Evolutionary conservation across 2,888 invertebrate species (phyloP), one percentile per base, ranked within the genome.

Genomic region (Drosophila anomalata): DNA sequence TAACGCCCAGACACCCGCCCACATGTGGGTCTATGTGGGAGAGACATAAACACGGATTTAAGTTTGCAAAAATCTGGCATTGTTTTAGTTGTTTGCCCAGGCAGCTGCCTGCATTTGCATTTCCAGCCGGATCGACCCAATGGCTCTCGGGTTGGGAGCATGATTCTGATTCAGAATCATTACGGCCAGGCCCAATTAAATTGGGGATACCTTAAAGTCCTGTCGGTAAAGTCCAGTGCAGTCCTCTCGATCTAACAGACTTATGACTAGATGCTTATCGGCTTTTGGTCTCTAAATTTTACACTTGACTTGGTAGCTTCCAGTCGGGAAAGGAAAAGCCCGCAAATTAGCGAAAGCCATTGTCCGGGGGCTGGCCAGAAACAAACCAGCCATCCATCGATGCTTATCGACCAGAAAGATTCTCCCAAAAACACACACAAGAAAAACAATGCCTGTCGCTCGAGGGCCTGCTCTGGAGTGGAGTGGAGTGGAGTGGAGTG

Each of bases 21-120:
- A 48, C 44, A 59, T 17, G 26, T 6, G 29, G 5, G 3, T 8
- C 7, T 8, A 41, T 41, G 17, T 42, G 9, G 31, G 20, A 50
- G 55, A 70, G 57, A 51, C 66, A 78, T 65, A 60, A 75, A 56
- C 68, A 63, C 54, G 76, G 60, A 77, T 79, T 76, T 72, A 82
- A 72, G 69, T 75, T 76, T 65, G 55, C 66, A 74, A 76, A 67
- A 79, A 65, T 44, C 54, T 63, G 61, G 60, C 73, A 62, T 73
- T 68, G 67, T 73, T 73, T 61, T 60, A 62, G 50, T 66, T 54
- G 55, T 47, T 53, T 53, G 68, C 67, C 26, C 33, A 60, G 69
- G 52, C 59, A 68, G 58, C 69, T 69, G 59, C 63, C 63, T 77
- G 63, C 62, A 63, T 63, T 63, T 17, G 63, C 50, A 63, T 62